Evolutionary conservation across 2,113 vertebrate species (phyloP).

Genomic region (Lophochroa leadbeateri): DNA sequence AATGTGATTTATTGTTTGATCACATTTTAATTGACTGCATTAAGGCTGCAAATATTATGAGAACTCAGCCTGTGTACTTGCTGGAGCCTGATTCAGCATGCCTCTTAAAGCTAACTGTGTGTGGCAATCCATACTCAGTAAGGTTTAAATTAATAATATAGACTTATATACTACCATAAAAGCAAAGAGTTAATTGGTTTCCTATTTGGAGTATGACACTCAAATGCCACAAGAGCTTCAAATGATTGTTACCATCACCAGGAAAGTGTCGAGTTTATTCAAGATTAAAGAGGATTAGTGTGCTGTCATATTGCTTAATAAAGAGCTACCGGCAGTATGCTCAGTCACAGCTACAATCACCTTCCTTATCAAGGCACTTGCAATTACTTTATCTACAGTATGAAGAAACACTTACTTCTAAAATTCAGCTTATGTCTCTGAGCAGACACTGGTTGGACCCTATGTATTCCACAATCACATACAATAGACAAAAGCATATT

Average conservation of each 20-base stretch:
- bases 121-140: slow-evolving; percentile 61
- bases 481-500: not conserved
- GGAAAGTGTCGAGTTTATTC: slow-evolving; percentile 27
- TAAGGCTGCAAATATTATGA: slow-evolving; percentile 33
- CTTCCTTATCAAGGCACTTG: not conserved
- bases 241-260: slow-evolving; percentile 23
- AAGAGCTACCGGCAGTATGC: not conserved
- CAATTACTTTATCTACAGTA: not conserved
- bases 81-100: not conserved
- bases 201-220: slow-evolving; percentile 60
- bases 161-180: slow-evolving; percentile 74
- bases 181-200: slow-evolving; percentile 75
- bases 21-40: slow-evolving; percentile 64
- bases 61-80: not conserved
- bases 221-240: slow-evolving; percentile 35
- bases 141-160: slow-evolving; percentile 76
- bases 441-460: not conserved
- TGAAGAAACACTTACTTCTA: not conserved
- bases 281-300: slow-evolving; percentile 24
- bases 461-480: not conserved
- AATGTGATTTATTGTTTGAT: slow-evolving; percentile 14
- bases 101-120: slow-evolving; percentile 61
- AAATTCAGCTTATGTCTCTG: not conserved
- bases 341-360: not conserved
- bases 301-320: not conserved